These are phyloP conservation scores for Tridacna gigas DNA, from an alignment of 2,888 invertebrate species.

Conservation along the genomic window DNA sequence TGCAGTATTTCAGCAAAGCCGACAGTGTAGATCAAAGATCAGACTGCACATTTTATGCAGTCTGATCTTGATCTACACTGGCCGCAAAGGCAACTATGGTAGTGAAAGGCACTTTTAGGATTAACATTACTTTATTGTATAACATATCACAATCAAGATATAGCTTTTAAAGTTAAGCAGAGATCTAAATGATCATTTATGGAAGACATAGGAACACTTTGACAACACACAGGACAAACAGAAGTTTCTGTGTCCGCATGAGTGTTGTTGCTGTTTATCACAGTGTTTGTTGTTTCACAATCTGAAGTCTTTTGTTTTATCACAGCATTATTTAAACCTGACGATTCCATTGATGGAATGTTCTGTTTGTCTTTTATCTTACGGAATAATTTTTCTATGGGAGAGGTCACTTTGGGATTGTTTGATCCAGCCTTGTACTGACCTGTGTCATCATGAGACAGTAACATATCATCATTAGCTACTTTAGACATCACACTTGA, in stretches of 20 bases:
- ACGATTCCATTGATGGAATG: not conserved
- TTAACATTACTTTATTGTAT: not conserved
- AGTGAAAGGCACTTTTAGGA: too few species aligned
- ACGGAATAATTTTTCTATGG: conserved; percentile 56
- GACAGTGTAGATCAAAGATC: too few species aligned
- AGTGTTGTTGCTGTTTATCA: conserved; percentile 5
- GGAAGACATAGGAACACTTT: conserved; percentile 54
- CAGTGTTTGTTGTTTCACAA: not conserved
- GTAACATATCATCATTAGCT: not conserved
- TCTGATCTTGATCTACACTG: too few species aligned
- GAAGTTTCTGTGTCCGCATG: conserved; percentile 17
- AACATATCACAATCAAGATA: conserved; percentile 22
- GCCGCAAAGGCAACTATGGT: too few species aligned
- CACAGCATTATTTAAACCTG: conserved; percentile 4
- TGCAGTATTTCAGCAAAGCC: too few species aligned
- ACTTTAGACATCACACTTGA: not conserved
- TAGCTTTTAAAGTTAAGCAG: conserved; percentile 66
- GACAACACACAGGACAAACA: conserved; percentile 76
- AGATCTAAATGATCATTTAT: conserved; percentile 80
- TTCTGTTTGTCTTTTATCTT: conserved; percentile 24
- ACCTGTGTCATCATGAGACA: too few species aligned
- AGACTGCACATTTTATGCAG: too few species aligned
- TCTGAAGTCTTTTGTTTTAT: not conserved
- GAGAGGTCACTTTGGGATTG: conserved; percentile 42
- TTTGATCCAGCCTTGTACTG: not conserved